Conservation (phyloP, 2,888 invertebrate genomes). For the Sturmia bella region DNA sequence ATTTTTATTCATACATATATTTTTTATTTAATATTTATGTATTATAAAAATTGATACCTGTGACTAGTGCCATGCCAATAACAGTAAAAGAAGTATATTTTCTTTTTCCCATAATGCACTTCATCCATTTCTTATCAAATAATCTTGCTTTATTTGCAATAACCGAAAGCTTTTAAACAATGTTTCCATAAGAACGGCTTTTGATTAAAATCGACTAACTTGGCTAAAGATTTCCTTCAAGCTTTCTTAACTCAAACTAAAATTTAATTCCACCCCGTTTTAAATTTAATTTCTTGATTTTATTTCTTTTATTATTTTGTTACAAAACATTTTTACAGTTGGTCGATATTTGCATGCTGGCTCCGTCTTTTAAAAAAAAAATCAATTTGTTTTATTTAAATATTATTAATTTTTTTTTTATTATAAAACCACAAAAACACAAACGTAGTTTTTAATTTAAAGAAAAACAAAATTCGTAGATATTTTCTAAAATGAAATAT, state of each 20-base stretch:
- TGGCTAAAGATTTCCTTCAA: constrained; percentile 2
- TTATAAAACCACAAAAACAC: constrained; percentile 45
- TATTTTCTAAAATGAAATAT: constrained; percentile 56
- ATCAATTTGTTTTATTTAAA: constrained; percentile 68
- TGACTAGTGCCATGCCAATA: constrained; percentile 61
- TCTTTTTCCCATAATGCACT: constrained; percentile 43
- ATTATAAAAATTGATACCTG: constrained; percentile 38
- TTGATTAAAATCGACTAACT: constrained; percentile 40
- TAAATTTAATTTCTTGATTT: constrained; percentile 61
- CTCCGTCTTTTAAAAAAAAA: constrained; percentile 82
- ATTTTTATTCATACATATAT: constrained; percentile 41
- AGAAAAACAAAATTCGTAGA: constrained; percentile 25
- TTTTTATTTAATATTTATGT: constrained; percentile 9
- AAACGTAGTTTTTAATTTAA: constrained; percentile 56
- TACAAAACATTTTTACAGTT: constrained; percentile 82
- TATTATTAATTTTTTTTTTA: constrained; percentile 65
- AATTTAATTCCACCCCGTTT: constrained; percentile 17
- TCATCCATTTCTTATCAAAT: constrained; percentile 16
- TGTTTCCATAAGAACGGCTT: constrained; percentile 25
- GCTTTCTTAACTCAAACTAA: constrained; percentile 23
- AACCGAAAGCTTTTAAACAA: background rate
- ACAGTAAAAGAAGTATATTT: background rate
- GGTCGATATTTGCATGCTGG: constrained; percentile 83
- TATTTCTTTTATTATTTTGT: constrained; percentile 68
- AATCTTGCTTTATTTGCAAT: constrained; percentile 33